phyloP scores from a whole-genome alignment of 2,797 vertebrate genomes.

The Enteromius thamalakanensis region DNA sequence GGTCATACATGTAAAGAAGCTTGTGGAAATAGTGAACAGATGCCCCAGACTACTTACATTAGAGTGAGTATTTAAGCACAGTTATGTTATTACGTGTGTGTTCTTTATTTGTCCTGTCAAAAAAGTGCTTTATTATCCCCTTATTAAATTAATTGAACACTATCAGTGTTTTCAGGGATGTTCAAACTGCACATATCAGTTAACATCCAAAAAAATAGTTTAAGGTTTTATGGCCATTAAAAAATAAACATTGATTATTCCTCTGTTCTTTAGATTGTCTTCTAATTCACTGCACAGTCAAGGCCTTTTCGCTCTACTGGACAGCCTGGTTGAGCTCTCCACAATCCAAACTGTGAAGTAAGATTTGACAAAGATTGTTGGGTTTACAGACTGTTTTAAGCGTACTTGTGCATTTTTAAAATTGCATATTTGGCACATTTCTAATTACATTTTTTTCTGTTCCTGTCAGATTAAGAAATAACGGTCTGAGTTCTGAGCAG shows the following conservation, averaged over 20 bases:
- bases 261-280: slow-evolving; percentile 53
- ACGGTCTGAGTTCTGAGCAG: slow-evolving; percentile 41
- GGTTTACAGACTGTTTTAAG: neutral
- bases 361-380: slow-evolving; percentile 11
- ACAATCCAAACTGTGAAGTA: slow-evolving; percentile 54
- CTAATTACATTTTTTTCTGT: neutral
- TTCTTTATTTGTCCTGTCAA: neutral
- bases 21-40: slow-evolving; percentile 64
- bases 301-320: slow-evolving; percentile 44
- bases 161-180: neutral
- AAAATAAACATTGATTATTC: neutral
- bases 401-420: neutral
- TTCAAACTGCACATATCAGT: neutral
- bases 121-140: neutral
- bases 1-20: slow-evolving; percentile 61
- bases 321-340: slow-evolving; percentile 47
- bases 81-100: neutral
- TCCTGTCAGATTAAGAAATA: slow-evolving; percentile 47
- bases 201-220: neutral
- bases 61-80: slow-evolving; percentile 67
- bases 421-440: neutral
- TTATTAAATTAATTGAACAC: neutral
- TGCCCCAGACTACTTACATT: slow-evolving; percentile 66
- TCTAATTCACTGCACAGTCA: slow-evolving; percentile 54
- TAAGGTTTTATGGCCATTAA: neutral